These are phyloP conservation scores for Trypoxylon attenuatum DNA, from an alignment of 2,888 invertebrate genomes.

Conservation along the genomic window DNA sequence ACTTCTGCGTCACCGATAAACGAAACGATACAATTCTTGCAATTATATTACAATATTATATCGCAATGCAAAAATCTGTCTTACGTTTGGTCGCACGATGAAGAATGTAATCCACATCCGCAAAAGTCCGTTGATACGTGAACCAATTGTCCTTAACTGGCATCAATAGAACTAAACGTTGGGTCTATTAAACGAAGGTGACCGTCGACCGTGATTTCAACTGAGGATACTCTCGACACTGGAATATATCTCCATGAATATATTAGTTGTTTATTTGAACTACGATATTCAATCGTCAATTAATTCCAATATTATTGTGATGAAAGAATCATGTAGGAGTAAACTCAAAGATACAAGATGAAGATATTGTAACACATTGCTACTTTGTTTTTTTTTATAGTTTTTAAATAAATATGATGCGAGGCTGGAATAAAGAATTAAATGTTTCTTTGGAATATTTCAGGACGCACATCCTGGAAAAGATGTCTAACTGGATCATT, in stretches of 20 bases:
- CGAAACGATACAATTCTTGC: too few species aligned
- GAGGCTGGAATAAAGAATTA: too few species aligned
- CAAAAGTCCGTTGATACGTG: slow-evolving; percentile 18
- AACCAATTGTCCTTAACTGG: slow-evolving; percentile 63
- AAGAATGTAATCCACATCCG: not conserved
- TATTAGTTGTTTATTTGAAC: too few species aligned
- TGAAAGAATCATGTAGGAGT: not conserved
- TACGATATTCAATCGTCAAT: not conserved
- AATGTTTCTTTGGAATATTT: too few species aligned
- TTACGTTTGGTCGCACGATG: too few species aligned
- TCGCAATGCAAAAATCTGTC: too few species aligned
- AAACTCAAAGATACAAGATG: not conserved
- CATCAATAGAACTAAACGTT: slow-evolving; percentile 65
- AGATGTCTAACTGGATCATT: slow-evolving; percentile 59
- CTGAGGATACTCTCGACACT: slow-evolving; percentile 3
- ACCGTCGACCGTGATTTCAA: slow-evolving; percentile 21
- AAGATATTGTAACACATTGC: too few species aligned
- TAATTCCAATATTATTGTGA: not conserved
- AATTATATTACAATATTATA: too few species aligned
- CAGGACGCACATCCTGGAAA: slow-evolving; percentile 42
- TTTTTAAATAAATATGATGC: too few species aligned
- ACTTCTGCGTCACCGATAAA: too few species aligned
- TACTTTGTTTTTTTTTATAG: too few species aligned
- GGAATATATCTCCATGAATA: not conserved
- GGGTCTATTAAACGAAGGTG: slow-evolving; percentile 39